These are phyloP conservation scores for Trachelus tabidus DNA, from an alignment of 2,888 invertebrate species.

Conservation along the genomic window DNA sequence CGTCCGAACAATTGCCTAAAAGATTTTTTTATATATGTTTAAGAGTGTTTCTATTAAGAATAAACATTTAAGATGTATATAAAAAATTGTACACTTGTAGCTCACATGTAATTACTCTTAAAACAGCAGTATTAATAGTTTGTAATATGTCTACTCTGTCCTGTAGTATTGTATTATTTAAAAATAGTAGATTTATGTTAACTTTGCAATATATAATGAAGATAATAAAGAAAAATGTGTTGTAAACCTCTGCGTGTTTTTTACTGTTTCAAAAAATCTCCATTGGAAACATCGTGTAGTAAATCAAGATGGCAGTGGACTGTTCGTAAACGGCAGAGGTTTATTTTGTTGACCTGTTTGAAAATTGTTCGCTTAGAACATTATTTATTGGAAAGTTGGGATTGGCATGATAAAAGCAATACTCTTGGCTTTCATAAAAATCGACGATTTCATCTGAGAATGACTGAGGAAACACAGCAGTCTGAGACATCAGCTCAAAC, in stretches of 20 bases:
- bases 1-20: neutral
- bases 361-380: conserved; percentile 34
- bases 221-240: neutral
- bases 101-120: neutral
- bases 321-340: conserved; percentile 33
- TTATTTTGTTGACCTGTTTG: conserved; percentile 32
- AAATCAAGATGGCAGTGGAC: conserved; percentile 36
- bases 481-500: conserved; percentile 61
- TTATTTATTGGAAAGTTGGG: conserved; percentile 9
- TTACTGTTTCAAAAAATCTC: neutral
- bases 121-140: neutral
- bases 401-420: neutral
- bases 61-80: neutral
- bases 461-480: conserved; percentile 70
- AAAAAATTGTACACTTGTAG: neutral
- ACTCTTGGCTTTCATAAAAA: neutral
- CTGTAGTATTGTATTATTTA: no score
- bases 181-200: neutral
- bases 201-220: neutral
- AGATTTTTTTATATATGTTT: neutral
- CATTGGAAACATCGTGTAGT: neutral
- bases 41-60: neutral
- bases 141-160: neutral
- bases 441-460: conserved; percentile 48
- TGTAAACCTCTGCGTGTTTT: neutral